Conservation (phyloP, 2,797 vertebrate species). For the Lemur catta region DNA sequence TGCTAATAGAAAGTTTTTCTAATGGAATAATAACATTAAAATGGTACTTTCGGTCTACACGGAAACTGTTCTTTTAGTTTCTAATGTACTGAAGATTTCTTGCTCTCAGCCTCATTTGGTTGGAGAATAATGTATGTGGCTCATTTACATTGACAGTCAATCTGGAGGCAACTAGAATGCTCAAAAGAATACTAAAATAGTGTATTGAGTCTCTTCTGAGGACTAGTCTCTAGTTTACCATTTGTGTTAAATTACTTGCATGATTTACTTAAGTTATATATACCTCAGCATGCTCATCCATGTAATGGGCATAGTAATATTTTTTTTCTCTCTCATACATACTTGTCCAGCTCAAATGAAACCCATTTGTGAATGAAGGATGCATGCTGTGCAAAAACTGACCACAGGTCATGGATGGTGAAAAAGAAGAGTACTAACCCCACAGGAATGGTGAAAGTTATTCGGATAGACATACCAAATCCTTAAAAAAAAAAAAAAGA, state of each 20-base stretch:
- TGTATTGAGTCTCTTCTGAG: background rate
- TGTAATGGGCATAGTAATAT: background rate
- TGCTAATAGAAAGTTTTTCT: conserved; percentile 45
- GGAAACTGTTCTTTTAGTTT: background rate
- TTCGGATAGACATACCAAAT: background rate
- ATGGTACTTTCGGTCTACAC: background rate
- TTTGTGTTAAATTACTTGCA: background rate
- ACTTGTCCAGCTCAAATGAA: background rate
- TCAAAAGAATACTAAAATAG: background rate
- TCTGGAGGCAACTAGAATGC: background rate
- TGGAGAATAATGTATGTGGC: background rate
- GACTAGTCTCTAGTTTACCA: background rate
- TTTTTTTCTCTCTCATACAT: background rate
- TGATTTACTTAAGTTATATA: background rate
- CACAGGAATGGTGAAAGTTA: background rate
- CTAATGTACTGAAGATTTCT: background rate
- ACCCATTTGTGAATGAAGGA: background rate
- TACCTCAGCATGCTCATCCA: background rate
- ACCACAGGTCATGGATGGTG: background rate
- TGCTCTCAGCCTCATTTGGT: background rate
- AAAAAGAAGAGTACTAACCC: background rate
- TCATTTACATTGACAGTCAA: background rate
- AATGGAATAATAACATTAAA: conserved; percentile 57
- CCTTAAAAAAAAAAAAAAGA: background rate
- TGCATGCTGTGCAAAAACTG: background rate